Base-by-base conservation (phyloP, 30 jellyfish, hydroid and myxozoan species). In the Catostylus mosaicus region DNA sequence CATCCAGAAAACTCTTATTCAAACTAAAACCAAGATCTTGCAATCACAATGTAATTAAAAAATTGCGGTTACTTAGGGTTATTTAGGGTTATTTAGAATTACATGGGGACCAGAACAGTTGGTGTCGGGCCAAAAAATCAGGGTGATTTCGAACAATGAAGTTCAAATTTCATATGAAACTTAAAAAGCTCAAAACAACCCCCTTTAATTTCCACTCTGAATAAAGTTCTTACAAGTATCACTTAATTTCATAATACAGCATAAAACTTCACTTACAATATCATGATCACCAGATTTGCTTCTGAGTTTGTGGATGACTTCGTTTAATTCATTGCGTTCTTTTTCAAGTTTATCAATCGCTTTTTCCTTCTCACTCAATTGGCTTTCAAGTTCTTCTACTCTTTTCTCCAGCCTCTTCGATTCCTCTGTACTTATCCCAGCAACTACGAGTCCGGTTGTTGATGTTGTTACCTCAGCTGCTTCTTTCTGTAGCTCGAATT, bases 341-440 rank as follows among this genome's bases (percentile, higher is more conserved):
- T 48, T 33, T 43, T 85, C 75, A 47, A 73, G 43, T 37, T 66
- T 35, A 0, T 40, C 46, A 48, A 85, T 63, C 35, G 77, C 50
- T 51, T 74, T 85, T 20, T 76, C 88, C 45, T 47, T 61, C 30
- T 73, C 84, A 0, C 23, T 62, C 75, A 60, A 59, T 47, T 71
- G 61, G 43, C 5, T 29, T 35, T 83, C 87, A 8, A 81, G 78
- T 27, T 81, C 91, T 54, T 50, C 60, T 9, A 81, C 35, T 34
- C 63, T 47, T 78, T 68, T 67, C 73, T 66, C 70, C 84, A 81
- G 52, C 45, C 36, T 52, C 70, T 81, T 74, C 16, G 91, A 81
- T 27, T 81, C 91, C 37, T 81, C 91, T 11, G 79, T 65, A 56
- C 78, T 66, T 0, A 67, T 81, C 30, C 91, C 84, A 27, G 84